phyloP scores from a whole-genome alignment of 2,113 vertebrate species.

The Pelecanoides urinatrix region DNA sequence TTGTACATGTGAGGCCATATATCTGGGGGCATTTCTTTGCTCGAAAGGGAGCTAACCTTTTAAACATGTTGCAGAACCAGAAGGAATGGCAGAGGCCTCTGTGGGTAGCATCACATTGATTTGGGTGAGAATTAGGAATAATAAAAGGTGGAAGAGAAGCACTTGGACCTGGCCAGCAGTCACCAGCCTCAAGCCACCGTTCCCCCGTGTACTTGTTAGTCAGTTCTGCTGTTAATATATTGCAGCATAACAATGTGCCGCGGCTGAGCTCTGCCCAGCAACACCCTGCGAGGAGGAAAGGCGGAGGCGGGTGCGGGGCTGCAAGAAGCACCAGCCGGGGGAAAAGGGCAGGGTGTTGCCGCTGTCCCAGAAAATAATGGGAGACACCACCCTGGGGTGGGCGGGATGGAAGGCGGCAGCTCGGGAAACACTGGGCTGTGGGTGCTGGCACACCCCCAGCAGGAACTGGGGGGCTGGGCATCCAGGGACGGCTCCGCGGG shows the following conservation, averaged over 20 bases:
- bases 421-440: not conserved
- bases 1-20: not conserved
- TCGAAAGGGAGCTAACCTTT: not conserved
- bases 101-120: not conserved
- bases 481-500: fast-evolving
- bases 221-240: not conserved
- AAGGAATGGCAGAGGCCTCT: not conserved
- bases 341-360: not conserved
- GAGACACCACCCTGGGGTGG: not conserved
- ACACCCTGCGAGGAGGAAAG: not conserved
- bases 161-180: not conserved
- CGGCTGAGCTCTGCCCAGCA: not conserved
- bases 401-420: not conserved
- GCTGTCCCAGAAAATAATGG: not conserved
- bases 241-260: not conserved
- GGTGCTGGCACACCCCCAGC: not conserved
- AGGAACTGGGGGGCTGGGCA: not conserved
- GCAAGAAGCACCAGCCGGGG: not conserved
- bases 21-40: not conserved
- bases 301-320: not conserved
- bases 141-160: not conserved
- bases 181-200: not conserved
- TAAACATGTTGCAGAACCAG: not conserved
- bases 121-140: not conserved
- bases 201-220: not conserved